Evolutionary conservation across 2,888 invertebrate species (phyloP).

Genomic region (Anthoptus insignis): DNA sequence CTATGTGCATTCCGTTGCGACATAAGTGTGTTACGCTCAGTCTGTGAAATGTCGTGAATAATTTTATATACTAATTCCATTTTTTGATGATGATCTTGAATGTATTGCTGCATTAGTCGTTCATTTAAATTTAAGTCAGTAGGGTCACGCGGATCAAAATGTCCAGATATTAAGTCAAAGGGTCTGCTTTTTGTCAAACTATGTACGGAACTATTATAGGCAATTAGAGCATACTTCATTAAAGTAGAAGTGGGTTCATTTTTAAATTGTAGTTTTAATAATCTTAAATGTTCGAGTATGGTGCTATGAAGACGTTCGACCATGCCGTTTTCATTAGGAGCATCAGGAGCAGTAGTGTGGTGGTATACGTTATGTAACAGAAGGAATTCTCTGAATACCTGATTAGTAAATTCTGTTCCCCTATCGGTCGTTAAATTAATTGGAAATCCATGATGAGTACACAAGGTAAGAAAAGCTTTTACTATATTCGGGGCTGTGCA

Average conservation of each 20-base stretch:
- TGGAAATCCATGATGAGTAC: constrained; percentile 30
- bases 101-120: constrained; percentile 32
- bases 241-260: constrained; percentile 17
- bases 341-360: constrained; percentile 13
- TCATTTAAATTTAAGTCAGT: constrained; percentile 30
- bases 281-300: neutral
- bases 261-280: constrained; percentile 17
- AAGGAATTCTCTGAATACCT: constrained; percentile 18
- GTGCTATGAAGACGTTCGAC: constrained; percentile 14
- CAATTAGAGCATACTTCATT: constrained; percentile 14
- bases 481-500: constrained; percentile 25
- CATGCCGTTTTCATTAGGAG: constrained; percentile 24
- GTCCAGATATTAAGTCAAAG: constrained; percentile 35
- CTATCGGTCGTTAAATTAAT: constrained; percentile 17
- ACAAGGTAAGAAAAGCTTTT: constrained; percentile 21
- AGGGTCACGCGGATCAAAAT: constrained; percentile 41
- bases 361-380: constrained; percentile 19
- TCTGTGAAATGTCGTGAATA: constrained; percentile 5
- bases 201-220: constrained; percentile 32
- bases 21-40: neutral
- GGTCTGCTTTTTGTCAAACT: constrained; percentile 29
- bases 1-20: constrained; percentile 9
- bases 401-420: constrained; percentile 32
- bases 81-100: constrained; percentile 10
- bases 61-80: neutral